These are phyloP conservation scores for Eudyptes chrysolophus DNA, from an alignment of 2,113 vertebrate genomes.

Conservation along the genomic window DNA sequence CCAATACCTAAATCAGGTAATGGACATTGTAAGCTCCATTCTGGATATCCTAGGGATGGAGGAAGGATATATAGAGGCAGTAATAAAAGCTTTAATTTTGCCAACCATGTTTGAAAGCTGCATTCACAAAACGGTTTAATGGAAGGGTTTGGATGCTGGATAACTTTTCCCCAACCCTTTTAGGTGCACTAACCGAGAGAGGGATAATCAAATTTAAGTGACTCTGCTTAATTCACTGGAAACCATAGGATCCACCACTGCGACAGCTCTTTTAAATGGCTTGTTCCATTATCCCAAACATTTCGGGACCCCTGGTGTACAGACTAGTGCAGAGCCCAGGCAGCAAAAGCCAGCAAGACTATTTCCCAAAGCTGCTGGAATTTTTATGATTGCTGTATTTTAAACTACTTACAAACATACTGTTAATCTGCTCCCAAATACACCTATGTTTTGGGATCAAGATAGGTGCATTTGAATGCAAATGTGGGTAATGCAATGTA, in stretches of 20 bases:
- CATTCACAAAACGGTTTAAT: neutral
- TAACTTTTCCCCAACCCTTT: neutral
- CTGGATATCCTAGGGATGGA: neutral
- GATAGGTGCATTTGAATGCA: slow-evolving; percentile 27
- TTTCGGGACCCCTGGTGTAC: neutral
- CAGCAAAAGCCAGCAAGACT: neutral
- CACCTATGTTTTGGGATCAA: slow-evolving; percentile 19
- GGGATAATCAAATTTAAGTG: slow-evolving; percentile 33
- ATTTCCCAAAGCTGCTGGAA: slow-evolving; percentile 8
- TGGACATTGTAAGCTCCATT: neutral
- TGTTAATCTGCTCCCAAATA: slow-evolving; percentile 20
- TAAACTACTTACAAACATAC: slow-evolving; percentile 3
- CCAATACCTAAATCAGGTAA: neutral
- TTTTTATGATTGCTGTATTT: slow-evolving; percentile 46
- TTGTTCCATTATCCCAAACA: slow-evolving; percentile 9
- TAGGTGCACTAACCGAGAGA: neutral
- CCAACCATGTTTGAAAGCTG: neutral
- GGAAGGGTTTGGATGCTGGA: neutral
- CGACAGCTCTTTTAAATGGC: neutral
- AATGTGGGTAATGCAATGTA: slow-evolving; percentile 7
- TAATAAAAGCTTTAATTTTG: neutral
- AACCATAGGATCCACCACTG: slow-evolving; percentile 7
- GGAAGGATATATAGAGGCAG: neutral
- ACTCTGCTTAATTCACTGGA: slow-evolving; percentile 46
- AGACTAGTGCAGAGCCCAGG: neutral